Base-by-base conservation (phyloP, 2,113 vertebrate species). In the Oreotragus oreotragus region DNA sequence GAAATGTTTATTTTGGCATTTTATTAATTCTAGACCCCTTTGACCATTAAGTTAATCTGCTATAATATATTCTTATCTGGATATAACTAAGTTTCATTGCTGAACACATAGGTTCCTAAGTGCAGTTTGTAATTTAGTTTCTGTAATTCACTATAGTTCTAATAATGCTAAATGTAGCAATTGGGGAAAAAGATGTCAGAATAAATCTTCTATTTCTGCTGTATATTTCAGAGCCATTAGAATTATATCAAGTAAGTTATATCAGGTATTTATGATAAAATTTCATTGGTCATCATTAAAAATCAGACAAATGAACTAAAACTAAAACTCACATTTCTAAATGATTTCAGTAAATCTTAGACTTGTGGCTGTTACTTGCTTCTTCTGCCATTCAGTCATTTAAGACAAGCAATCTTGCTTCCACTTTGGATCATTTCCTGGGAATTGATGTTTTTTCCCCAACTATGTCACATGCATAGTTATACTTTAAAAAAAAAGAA, bases 401-500 rank as follows among this genome's bases (percentile, higher is more conserved):
- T 53, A 49, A 51, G 12, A 62, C 45, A 33, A 91, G 47, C 62
- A n/a, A 8, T 45, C n/a, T 14, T 51, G 2, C 23, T 23, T 27
- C 19, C 7, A 84, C 27, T 6, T 16, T 25, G 11, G 21, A 25
- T 43, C 36, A 43, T 73, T 43, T 43, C 11, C 70, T 73, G 36
- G 70, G 70, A 92, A n/a, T 28, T 57, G 43, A n/a, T 57, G 39
- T 11, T 55, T 64, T 19, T 45, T 8, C 3, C 45, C 19, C 39
- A 80, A 10, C 51, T 66, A 33, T 25, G 30, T 25, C 57, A n/a
- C 3, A 47, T 51, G 4, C 12, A 16, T 15, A 84, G 21, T 33
- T 49, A 28, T 27, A 21, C 14, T 64, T 73, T 23, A 1, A 0
- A 2, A 13, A n/a, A n/a, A n/a, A n/a, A n/a, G n/a, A n/a, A n/a